Conservation (phyloP, 1,140 invertebrate species). For the Gryllus bimaculatus region DNA sequence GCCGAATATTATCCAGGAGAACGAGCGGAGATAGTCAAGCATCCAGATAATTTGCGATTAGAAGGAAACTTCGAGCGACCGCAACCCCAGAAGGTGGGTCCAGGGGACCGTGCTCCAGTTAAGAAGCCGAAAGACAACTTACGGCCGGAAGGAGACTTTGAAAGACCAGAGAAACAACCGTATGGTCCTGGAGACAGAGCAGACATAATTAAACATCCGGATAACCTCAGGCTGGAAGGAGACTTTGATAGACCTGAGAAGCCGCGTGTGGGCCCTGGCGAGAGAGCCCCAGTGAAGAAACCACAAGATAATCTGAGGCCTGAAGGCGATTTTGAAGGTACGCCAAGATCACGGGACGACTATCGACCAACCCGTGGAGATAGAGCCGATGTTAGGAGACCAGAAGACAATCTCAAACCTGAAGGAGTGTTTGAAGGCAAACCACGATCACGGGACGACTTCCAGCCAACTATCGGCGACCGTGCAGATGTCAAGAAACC, state of each 20-base stretch:
- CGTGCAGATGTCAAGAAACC: conserved; percentile 28
- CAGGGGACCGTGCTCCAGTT: conserved; percentile 29
- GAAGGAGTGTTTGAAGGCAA: conserved; percentile 24
- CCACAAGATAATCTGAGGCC: conserved; percentile 44
- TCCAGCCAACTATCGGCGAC: conserved; percentile 24
- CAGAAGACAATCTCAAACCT: conserved; percentile 24
- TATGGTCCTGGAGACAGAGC: conserved; percentile 45
- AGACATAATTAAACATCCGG: conserved; percentile 34
- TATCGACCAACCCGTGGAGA: conserved; percentile 20
- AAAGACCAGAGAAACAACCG: conserved; percentile 40
- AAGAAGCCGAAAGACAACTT: conserved; percentile 40
- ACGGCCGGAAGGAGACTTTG: conserved; percentile 46
- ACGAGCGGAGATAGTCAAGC: conserved; percentile 38
- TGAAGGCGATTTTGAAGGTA: conserved; percentile 46
- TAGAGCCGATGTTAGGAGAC: conserved; percentile 16
- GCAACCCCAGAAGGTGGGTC: not conserved
- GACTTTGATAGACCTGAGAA: conserved; percentile 31
- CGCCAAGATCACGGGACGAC: conserved; percentile 25
- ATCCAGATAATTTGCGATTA: conserved; percentile 44
- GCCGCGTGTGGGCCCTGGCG: conserved; percentile 26
- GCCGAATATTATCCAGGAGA: conserved; percentile 35
- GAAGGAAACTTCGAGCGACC: conserved; percentile 30
- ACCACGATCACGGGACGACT: not conserved
- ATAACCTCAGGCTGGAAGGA: conserved; percentile 38
- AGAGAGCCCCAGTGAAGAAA: conserved; percentile 37